These are phyloP conservation scores for Drosophila kokeensis DNA, from an alignment of 2,888 invertebrate species.

Conservation along the genomic window DNA sequence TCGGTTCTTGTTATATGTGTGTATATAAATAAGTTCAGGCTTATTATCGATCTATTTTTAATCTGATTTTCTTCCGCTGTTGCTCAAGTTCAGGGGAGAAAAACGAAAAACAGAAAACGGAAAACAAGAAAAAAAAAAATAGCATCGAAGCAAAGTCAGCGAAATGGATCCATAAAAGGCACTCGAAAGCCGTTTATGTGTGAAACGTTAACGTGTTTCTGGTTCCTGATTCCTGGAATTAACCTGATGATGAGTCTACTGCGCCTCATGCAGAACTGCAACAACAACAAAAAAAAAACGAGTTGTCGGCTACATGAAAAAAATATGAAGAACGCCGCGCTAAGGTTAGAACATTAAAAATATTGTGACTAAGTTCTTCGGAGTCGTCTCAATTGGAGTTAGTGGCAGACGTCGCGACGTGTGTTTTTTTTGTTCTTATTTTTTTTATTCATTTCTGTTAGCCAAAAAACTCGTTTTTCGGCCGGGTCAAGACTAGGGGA, in stretches of 20 bases:
- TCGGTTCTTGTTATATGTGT: background rate
- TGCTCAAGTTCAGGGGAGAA: constrained; percentile 66
- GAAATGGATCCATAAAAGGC: constrained; percentile 60
- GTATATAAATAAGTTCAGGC: constrained; percentile 25
- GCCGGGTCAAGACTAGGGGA: constrained; percentile 38
- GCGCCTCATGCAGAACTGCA: constrained; percentile 31
- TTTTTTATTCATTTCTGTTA: constrained; percentile 34
- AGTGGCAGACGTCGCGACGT: constrained; percentile 54
- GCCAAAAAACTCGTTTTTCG: constrained; percentile 68
- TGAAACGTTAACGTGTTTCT: constrained; percentile 53
- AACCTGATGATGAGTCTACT: constrained; percentile 20
- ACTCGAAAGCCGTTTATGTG: constrained; percentile 64
- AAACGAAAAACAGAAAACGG: constrained; percentile 20
- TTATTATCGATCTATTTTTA: constrained; percentile 66
- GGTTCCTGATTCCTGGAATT: constrained; percentile 63
- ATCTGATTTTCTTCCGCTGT: constrained; percentile 56
- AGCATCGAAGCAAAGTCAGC: constrained; percentile 40
- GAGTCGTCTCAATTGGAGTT: constrained; percentile 47
- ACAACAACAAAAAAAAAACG: constrained; percentile 24
- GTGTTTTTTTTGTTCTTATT: constrained; percentile 18
- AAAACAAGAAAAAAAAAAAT: constrained; percentile 20
- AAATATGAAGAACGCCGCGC: constrained; percentile 16
- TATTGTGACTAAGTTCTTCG: constrained; percentile 54
- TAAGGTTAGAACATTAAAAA: constrained; percentile 55
- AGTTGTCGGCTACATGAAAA: constrained; percentile 29